Percentiles rank a stretch among this genome's conserved stretches.
Conservation (phyloP, 2,113 vertebrate species). For the Catharus minimus region DNA sequence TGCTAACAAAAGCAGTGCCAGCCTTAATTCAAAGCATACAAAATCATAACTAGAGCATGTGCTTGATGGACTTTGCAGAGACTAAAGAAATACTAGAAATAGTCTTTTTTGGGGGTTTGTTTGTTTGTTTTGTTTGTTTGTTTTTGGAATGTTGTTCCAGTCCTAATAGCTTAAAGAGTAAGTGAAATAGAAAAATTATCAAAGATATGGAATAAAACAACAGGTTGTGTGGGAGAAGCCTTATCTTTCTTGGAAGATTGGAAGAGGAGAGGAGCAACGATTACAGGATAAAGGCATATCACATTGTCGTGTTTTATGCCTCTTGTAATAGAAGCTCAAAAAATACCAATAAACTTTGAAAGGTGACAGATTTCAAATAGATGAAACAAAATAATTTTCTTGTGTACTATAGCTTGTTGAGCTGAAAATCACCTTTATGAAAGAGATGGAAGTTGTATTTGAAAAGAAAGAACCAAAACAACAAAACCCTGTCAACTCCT, state of each 20-base stretch:
- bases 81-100: neutral
- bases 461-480: neutral
- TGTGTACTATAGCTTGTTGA: neutral
- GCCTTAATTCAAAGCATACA: neutral
- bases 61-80: neutral
- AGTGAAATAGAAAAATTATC: neutral
- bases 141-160: neutral
- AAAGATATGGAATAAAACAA: neutral
- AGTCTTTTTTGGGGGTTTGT: neutral
- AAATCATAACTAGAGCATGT: neutral
- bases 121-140: accelerated
- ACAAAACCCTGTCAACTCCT: neutral
- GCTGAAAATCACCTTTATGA: neutral
- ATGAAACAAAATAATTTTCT: neutral
- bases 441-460: neutral
- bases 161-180: neutral
- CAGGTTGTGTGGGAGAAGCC: neutral
- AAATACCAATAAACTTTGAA: neutral
- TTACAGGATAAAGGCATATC: neutral
- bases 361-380: neutral
- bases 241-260: neutral
- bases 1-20: neutral
- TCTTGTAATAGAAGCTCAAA: neutral
- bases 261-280: neutral
- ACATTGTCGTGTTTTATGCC: accelerated